Conservation (phyloP, 2,113 vertebrate species). For the Bos taurus region ARS-UCD2.0 NC_037355.1:45907001-45907500, state of each 20-base stretch:
- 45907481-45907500: background rate
- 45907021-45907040: background rate
- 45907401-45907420: background rate
- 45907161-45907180: fast-evolving
- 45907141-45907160: background rate
- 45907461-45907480: background rate
- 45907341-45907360: background rate
- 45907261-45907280: background rate
- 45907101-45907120: background rate
- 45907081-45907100: background rate
- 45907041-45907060: background rate
- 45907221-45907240: background rate
- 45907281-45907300: background rate
- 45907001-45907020: background rate
- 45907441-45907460: fast-evolving
- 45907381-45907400: background rate
- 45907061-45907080: background rate
- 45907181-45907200: background rate
- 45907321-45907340: background rate
- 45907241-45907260: fast-evolving
- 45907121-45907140: background rate
- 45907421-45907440: background rate
- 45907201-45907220: background rate
- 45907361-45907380: background rate
- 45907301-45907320: background rate